Percentiles rank a stretch among this genome's conserved stretches.
phyloP scores from a whole-genome alignment of 1,140 invertebrate genomes.

The Latrodectus geometricus region DNA sequence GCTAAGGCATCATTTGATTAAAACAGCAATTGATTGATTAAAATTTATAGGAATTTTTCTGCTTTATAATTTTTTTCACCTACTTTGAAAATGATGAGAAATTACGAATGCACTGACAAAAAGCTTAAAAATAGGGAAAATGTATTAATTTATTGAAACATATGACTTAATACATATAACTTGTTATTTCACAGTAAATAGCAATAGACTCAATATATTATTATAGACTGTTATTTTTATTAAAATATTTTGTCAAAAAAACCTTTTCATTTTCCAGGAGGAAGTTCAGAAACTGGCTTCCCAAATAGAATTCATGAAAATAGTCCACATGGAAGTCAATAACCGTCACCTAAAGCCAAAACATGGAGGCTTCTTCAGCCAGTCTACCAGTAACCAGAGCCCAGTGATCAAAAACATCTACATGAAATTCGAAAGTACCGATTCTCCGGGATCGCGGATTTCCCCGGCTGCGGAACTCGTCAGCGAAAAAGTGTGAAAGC shows the following conservation, averaged over 20 bases:
- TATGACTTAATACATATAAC: too few species aligned
- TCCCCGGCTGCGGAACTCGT: constrained; percentile 69
- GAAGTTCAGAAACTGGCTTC: constrained; percentile 90
- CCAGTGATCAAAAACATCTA: constrained; percentile 69
- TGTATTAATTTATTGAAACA: too few species aligned
- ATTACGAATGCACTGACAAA: too few species aligned
- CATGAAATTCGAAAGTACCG: constrained; percentile 67
- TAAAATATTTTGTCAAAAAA: neutral
- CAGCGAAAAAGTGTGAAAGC: constrained; percentile 69
- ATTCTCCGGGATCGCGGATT: constrained; percentile 68
- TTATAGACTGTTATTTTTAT: too few species aligned
- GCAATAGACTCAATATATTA: too few species aligned
- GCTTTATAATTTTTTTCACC: too few species aligned
- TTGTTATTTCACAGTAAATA: too few species aligned
- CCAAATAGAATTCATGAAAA: constrained; percentile 93
- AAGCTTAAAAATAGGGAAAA: too few species aligned
- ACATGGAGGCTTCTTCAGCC: constrained; percentile 75
- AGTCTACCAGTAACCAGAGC: constrained; percentile 68
- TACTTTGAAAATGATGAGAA: too few species aligned
- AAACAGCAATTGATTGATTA: too few species aligned
- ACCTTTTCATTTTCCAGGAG: constrained; percentile 73
- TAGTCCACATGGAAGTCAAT: constrained; percentile 91
- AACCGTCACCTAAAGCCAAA: constrained; percentile 88
- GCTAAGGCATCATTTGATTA: too few species aligned
- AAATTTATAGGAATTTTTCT: too few species aligned